phyloP scores from a whole-genome alignment of 2,888 invertebrate genomes.

The Phrixothrix hirtus region DNA sequence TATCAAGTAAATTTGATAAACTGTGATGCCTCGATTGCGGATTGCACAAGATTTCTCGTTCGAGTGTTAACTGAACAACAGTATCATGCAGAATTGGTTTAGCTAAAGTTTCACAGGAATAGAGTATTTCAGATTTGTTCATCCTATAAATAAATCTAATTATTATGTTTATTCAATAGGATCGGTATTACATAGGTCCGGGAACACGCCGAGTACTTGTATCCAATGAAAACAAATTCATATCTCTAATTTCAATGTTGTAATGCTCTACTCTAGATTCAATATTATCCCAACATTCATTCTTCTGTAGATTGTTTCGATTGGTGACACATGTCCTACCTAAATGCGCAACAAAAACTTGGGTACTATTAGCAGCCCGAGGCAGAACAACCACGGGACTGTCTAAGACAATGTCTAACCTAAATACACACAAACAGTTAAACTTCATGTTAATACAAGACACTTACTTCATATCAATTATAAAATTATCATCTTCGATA shows the following conservation, averaged over 20 bases:
- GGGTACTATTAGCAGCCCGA: slow-evolving; percentile 71
- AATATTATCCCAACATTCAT: slow-evolving; percentile 35
- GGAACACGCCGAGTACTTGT: slow-evolving; percentile 57
- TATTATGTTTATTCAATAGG: no score
- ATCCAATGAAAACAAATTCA: slow-evolving; percentile 83
- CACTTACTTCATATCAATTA: slow-evolving; percentile 48
- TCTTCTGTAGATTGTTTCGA: slow-evolving; percentile 42
- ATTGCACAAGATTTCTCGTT: slow-evolving; percentile 45
- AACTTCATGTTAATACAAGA: slow-evolving; percentile 24
- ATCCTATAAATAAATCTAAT: slow-evolving; percentile 53
- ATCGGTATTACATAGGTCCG: slow-evolving; percentile 46
- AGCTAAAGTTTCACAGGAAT: slow-evolving; percentile 74
- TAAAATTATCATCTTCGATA: slow-evolving; percentile 46
- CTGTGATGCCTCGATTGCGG: slow-evolving; percentile 41
- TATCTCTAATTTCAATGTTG: slow-evolving; percentile 77
- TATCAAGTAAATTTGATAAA: slow-evolving; percentile 47
- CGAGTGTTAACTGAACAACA: slow-evolving; percentile 68
- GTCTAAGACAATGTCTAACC: slow-evolving; percentile 80
- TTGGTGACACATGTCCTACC: slow-evolving; percentile 77
- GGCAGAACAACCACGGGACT: slow-evolving; percentile 92
- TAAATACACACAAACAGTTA: no score
- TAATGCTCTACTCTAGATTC: slow-evolving; percentile 57
- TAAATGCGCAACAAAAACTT: slow-evolving; percentile 89
- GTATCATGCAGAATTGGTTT: slow-evolving; percentile 90
- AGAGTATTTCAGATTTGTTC: slow-evolving; percentile 66